These are phyloP conservation scores for Minunthozetes semirufus DNA, from an alignment of 2,888 invertebrate species.

Conservation along the genomic window DNA sequence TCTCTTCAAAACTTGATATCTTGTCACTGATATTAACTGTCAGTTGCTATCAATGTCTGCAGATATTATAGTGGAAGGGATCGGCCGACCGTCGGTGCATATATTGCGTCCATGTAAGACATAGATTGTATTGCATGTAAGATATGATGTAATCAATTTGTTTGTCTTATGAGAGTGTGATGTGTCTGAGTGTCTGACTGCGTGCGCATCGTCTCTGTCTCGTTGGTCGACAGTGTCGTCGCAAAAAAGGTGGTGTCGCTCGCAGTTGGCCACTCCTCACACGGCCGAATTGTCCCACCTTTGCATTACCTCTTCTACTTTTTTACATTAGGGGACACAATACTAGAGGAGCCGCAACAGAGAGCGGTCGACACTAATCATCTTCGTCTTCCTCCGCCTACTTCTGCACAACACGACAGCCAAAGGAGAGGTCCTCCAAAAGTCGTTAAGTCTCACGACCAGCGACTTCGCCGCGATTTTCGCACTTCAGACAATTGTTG, in stretches of 20 bases:
- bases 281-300: constrained; percentile 25
- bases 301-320: constrained; percentile 27
- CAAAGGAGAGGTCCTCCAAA: constrained; percentile 15
- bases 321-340: constrained; percentile 19
- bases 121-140: constrained; percentile 7
- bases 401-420: constrained; percentile 15
- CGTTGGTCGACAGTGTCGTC: constrained; percentile 9
- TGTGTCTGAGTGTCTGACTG: constrained; percentile 26
- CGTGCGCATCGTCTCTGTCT: neutral
- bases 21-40: neutral
- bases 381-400: constrained; percentile 13
- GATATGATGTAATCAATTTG: constrained; percentile 24
- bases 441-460: constrained; percentile 22
- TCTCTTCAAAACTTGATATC: neutral
- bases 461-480: constrained; percentile 9
- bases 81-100: neutral
- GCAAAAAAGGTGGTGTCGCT: constrained; percentile 29
- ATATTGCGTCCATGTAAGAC: constrained; percentile 25
- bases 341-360: constrained; percentile 11
- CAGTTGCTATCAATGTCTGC: constrained; percentile 4
- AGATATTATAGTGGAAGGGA: constrained; percentile 6
- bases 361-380: neutral
- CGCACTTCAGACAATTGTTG: neutral
- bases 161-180: neutral
- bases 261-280: constrained; percentile 17